Conservation (phyloP, 2,888 invertebrate species). For the Phragmatobia fuliginosa region DNA sequence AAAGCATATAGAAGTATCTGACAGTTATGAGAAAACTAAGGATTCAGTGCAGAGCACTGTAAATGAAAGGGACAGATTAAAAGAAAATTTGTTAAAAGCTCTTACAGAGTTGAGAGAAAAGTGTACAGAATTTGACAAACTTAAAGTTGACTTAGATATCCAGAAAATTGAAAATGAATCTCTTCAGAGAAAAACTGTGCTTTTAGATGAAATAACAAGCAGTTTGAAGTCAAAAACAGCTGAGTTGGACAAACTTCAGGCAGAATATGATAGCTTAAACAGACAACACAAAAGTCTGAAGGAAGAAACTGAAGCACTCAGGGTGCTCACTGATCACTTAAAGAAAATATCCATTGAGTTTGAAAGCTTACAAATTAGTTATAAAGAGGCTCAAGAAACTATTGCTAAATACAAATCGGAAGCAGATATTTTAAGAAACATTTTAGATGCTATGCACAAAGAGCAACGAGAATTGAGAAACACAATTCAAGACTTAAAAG, state of each 20-base stretch:
- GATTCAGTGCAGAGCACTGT: conserved; percentile 68
- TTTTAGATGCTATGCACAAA: conserved; percentile 82
- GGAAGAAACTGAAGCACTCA: conserved; percentile 78
- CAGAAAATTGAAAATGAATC: conserved; percentile 79
- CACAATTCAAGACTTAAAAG: conserved; percentile 91
- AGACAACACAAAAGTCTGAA: conserved; percentile 75
- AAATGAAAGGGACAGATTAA: conserved; percentile 71
- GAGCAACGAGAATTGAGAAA: conserved; percentile 90
- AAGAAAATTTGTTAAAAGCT: conserved; percentile 71
- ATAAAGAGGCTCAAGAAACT: conserved; percentile 69
- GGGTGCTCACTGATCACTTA: conserved; percentile 74
- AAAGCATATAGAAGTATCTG: conserved; percentile 82
- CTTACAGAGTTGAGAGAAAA: conserved; percentile 74
- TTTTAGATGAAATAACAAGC: conserved; percentile 76
- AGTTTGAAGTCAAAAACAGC: conserved; percentile 74
- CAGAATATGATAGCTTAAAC: conserved; percentile 70
- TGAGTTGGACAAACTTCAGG: conserved; percentile 73
- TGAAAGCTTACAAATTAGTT: conserved; percentile 77
- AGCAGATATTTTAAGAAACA: conserved; percentile 77
- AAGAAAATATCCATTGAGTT: conserved; percentile 77
- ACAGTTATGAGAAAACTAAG: conserved; percentile 83
- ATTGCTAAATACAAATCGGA: conserved; percentile 73
- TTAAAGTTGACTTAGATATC: conserved; percentile 77
- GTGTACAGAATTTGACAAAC: conserved; percentile 67
- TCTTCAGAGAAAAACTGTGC: conserved; percentile 72